Base-by-base conservation (phyloP, 2,797 vertebrate species). In the Tokudaia muenninki region DNA sequence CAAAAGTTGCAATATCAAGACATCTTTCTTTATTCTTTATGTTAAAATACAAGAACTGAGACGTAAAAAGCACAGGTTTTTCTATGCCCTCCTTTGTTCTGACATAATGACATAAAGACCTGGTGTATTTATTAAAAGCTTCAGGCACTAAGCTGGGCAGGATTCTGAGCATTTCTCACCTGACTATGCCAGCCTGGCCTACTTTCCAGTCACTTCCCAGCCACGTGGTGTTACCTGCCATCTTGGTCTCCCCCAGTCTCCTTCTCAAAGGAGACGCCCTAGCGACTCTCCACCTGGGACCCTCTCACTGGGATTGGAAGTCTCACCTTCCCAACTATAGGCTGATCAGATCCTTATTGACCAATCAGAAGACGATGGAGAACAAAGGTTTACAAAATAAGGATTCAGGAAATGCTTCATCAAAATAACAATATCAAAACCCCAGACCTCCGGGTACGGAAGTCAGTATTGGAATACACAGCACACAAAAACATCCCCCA, bases 1-100 rank as follows among this genome's bases (percentile, higher is more conserved):
- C 57, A 87, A 88, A 96, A 89, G 50, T 75, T 92, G 50, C 57
- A 92, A 37, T 89, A 41, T 1, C 41, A 94, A 70, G 31, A 24
- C 22, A 94, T 44, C 34, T 83, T 87, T 92, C 47, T 57, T 55
- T 52, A 75, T 67, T 93, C 94, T 80, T 82, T 63, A 52, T 47
- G 34, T 61, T 95, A 79, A 75, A 78, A 77, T 89, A 67, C 70
- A 57, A 90, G n/a, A 41, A 67, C 17, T 3, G 21, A 16, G 70
- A 37, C 37, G 34, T 72, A 72, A 37, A 72, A 72, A 21, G 17
- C 2, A 21, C 67, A 37, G 70, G 70, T 7, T 34, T 72, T n/a
- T 8, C n/a, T 72, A 19, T 16, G n/a, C n/a, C n/a, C 17, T 37
- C n/a, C 70, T 72, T 72, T 72, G n/a, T 72, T 72, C 70, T 72